Percentiles rank a stretch among this genome's conserved stretches.
Evolutionary conservation across 2,113 vertebrate species (phyloP).

Genomic region (Numenius arquata): DNA sequence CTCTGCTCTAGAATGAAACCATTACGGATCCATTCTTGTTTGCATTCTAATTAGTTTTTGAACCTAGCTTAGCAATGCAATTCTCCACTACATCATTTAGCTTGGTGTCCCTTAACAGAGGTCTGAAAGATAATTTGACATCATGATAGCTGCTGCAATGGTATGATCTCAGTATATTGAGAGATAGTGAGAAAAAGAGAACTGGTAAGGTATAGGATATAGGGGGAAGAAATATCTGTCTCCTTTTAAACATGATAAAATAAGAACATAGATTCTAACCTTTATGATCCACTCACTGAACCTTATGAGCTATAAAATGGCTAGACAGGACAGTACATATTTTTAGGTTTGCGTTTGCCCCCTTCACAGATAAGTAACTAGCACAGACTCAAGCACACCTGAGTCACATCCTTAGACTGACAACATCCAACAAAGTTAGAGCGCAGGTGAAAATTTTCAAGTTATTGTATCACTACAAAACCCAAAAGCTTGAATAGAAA

Average conservation of each 20-base stretch:
- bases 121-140: neutral
- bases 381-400: neutral
- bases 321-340: neutral
- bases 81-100: neutral
- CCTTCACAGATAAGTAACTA: neutral
- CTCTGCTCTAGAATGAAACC: neutral
- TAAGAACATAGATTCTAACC: neutral
- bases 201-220: neutral
- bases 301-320: neutral
- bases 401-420: neutral
- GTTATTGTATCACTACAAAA: neutral
- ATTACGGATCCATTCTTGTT: neutral
- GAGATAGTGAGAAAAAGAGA: neutral
- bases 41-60: constrained; percentile 50
- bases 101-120: neutral
- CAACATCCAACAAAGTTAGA: neutral
- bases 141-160: neutral
- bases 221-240: neutral
- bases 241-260: neutral
- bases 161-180: neutral
- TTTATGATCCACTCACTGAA: neutral
- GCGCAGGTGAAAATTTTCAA: neutral
- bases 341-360: neutral
- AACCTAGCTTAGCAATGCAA: neutral
- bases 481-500: neutral